Conservation (phyloP, 2,113 vertebrate genomes). For the Egretta garzetta region DNA sequence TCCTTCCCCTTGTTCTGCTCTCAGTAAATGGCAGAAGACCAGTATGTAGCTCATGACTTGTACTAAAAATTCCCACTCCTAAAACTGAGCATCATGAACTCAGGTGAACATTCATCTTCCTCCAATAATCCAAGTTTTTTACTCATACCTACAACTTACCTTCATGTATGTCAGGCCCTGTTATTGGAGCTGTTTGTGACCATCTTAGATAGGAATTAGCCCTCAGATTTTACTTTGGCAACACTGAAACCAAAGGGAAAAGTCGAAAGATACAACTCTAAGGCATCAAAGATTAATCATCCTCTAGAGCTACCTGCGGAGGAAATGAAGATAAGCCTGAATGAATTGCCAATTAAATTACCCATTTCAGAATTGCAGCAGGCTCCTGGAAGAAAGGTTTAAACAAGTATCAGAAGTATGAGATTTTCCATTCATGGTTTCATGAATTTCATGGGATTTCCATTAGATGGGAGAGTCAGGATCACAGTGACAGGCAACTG, state of each 20-base stretch:
- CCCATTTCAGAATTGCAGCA: not conserved
- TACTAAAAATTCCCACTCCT: too few relatives aligned
- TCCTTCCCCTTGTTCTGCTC: not conserved
- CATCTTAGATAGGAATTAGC: not conserved
- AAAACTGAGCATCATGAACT: not conserved
- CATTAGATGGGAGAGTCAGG: not conserved
- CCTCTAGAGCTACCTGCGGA: not conserved
- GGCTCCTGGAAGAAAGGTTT: not conserved
- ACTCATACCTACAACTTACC: not conserved
- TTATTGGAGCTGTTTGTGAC: not conserved
- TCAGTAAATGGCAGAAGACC: not conserved
- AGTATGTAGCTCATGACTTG: not conserved
- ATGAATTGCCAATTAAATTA: not conserved
- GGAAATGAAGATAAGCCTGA: not conserved
- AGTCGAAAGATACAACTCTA: not conserved
- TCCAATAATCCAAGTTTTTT: not conserved
- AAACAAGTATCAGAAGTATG: not conserved
- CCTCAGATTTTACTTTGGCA: constrained; percentile 15
- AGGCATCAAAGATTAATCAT: not conserved
- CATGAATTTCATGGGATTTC: not conserved
- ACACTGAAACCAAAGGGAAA: not conserved
- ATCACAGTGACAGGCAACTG: not conserved
- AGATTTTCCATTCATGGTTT: not conserved
- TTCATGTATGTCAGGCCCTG: not conserved
- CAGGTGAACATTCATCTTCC: not conserved